phyloP scores from a whole-genome alignment of 1,140 invertebrate genomes.

The Trypoxylus dichotomus region DNA sequence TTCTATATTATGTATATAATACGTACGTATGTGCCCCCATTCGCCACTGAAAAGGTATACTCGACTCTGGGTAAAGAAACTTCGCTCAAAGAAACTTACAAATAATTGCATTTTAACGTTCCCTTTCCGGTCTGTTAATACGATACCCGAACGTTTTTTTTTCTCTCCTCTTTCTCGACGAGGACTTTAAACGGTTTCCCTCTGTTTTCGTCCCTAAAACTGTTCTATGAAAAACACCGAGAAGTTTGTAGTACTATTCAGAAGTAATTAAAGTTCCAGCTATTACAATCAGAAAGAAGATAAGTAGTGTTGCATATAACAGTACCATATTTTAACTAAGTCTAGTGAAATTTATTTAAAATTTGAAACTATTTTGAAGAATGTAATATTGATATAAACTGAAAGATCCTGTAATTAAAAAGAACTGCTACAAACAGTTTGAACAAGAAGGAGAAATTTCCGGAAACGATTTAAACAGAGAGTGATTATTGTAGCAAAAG shows the following conservation, averaged over 20 bases:
- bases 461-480: too few relatives aligned
- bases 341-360: too few relatives aligned
- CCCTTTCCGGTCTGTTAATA: slow-evolving; percentile 51
- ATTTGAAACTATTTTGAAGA: too few relatives aligned
- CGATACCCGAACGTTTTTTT: slow-evolving; percentile 42
- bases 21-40: not conserved
- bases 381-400: too few relatives aligned
- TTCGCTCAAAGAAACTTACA: slow-evolving; percentile 38
- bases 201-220: slow-evolving; percentile 1
- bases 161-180: slow-evolving; percentile 17
- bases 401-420: too few relatives aligned
- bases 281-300: too few relatives aligned
- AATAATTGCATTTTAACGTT: slow-evolving; percentile 53
- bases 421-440: too few relatives aligned
- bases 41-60: slow-evolving; percentile 53
- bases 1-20: slow-evolving; percentile 13
- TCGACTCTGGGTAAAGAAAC: slow-evolving; percentile 41
- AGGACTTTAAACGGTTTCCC: slow-evolving; percentile 4
- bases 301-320: too few relatives aligned
- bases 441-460: too few relatives aligned
- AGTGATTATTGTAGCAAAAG: too few relatives aligned
- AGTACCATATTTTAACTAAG: too few relatives aligned
- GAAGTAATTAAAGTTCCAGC: too few relatives aligned
- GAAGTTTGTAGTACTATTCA: not conserved
- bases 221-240: not conserved